Evolutionary conservation across 35 echinoderm and acorn worm genomes (phyloP).

Genomic region (Anneissia japonica): DNA sequence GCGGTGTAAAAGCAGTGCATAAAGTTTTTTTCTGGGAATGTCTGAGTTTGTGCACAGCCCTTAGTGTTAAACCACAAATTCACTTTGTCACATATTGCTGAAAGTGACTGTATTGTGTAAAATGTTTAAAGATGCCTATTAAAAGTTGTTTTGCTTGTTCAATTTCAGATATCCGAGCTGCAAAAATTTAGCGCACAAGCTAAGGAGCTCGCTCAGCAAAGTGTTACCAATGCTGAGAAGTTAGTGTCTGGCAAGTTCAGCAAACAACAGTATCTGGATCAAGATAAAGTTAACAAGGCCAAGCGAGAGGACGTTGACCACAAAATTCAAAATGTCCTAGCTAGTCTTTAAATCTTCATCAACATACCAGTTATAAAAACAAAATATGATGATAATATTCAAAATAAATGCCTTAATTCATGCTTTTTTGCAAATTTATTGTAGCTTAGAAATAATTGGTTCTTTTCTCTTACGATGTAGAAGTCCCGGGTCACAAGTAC

Average conservation of each 20-base stretch:
- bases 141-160: slow-evolving; percentile 2
- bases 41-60: background rate
- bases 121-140: background rate
- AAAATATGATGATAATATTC: background rate
- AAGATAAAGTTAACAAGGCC: slow-evolving; percentile 69
- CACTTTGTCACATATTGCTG: background rate
- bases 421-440: too few relatives aligned
- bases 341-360: slow-evolving; percentile 34
- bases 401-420: too few relatives aligned
- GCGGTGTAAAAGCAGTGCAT: too few relatives aligned
- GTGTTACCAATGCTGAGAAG: slow-evolving; percentile 84
- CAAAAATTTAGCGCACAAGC: slow-evolving; percentile 63
- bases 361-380: background rate
- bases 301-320: slow-evolving; percentile 56
- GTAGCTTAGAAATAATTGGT: too few relatives aligned
- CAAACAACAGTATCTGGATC: slow-evolving; percentile 87
- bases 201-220: slow-evolving; percentile 62
- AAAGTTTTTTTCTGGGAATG: too few relatives aligned
- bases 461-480: too few relatives aligned
- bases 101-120: background rate
- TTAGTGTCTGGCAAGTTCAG: slow-evolving; percentile 66
- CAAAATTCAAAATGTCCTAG: slow-evolving; percentile 53
- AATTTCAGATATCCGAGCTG: slow-evolving; percentile 52
- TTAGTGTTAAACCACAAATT: too few relatives aligned
- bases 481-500: too few relatives aligned